Base-by-base conservation (phyloP, 1,140 invertebrate species). In the Ylistrum balloti region DNA sequence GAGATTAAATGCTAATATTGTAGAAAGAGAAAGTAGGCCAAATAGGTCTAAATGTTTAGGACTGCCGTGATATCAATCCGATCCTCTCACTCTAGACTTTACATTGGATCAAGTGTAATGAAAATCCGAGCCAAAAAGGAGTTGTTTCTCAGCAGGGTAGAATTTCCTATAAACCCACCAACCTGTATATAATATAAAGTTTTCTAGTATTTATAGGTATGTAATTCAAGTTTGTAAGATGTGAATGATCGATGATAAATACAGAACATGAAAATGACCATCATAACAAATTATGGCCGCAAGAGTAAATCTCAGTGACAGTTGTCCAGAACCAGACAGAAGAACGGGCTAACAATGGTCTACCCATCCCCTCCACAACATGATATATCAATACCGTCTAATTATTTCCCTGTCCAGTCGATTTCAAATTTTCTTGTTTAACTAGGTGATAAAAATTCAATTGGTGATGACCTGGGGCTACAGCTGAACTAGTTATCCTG, bases 391-490 rank as follows among this genome's bases (percentile, higher is more conserved):
- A 74, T 74, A 74, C 56, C 56, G n/a, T 74, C 5, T 74, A 74
- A 74, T 74, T 74, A 74, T 74, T n/a, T 74, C 56, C 56, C 56
- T 74, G 56, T 74, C 56, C 56, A 74, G 56, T n/a, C 56, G 56
- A 74, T 74, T 74, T 74, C 56, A 74, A 74, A 74, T 74, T 74
- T 74, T 28, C 56, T 28, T 74, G 56, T 17, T 74, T 28, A 74
- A 74, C 56, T 74, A 74, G 56, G 56, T 74, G 56, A 74, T 74
- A 74, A 74, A 74, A 74, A 74, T 74, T 74, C 56, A 74, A 74
- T 74, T 74, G 56, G 56, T 22, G 2, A 74, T 74, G 56, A 74
- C 56, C 56, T 11, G 56, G 17, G 56, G 56, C 22, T 74, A 17
- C 11, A n/a, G 22, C 56, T 74, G 22, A 74, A n/a, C 56, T 74